Percentiles rank a stretch among this genome's conserved stretches.
These are phyloP conservation scores for Aphelinus certus DNA, from an alignment of 1,140 invertebrate genomes.

Conservation along the genomic window DNA sequence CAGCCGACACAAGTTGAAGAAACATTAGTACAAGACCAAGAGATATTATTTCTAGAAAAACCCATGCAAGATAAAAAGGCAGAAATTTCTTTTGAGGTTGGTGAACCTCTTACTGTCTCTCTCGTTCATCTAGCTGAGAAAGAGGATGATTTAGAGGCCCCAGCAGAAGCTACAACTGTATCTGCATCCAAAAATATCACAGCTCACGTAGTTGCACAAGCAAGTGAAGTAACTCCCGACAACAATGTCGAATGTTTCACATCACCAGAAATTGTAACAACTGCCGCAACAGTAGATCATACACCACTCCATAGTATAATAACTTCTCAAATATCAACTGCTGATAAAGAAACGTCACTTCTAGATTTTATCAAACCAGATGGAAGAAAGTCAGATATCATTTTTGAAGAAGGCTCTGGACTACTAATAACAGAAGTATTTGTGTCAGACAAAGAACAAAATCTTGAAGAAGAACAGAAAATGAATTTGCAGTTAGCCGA, in stretches of 20 bases:
- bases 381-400: slow-evolving; percentile 59
- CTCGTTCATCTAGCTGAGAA: slow-evolving; percentile 65
- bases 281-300: slow-evolving; percentile 60
- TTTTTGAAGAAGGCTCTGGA: slow-evolving; percentile 59
- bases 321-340: slow-evolving; percentile 56
- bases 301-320: slow-evolving; percentile 62
- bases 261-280: slow-evolving; percentile 44
- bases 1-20: slow-evolving; percentile 63
- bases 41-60: slow-evolving; percentile 61
- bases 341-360: slow-evolving; percentile 58
- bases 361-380: slow-evolving; percentile 58
- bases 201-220: slow-evolving; percentile 58
- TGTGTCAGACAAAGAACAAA: slow-evolving; percentile 63
- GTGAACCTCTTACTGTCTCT: slow-evolving; percentile 64
- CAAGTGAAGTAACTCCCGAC: slow-evolving; percentile 59
- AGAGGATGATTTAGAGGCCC: slow-evolving; percentile 58
- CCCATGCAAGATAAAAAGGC: slow-evolving; percentile 60
- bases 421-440: slow-evolving; percentile 61
- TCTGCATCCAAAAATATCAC: slow-evolving; percentile 61
- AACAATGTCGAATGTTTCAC: slow-evolving; percentile 55
- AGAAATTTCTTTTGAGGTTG: slow-evolving; percentile 61
- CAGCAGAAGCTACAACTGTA: slow-evolving; percentile 54
- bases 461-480: slow-evolving; percentile 52
- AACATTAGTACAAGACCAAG: slow-evolving; percentile 65
- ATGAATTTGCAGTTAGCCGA: slow-evolving; percentile 55